Base-by-base conservation (phyloP, 1,140 invertebrate species). In the Harlomillsia oculata region DNA sequence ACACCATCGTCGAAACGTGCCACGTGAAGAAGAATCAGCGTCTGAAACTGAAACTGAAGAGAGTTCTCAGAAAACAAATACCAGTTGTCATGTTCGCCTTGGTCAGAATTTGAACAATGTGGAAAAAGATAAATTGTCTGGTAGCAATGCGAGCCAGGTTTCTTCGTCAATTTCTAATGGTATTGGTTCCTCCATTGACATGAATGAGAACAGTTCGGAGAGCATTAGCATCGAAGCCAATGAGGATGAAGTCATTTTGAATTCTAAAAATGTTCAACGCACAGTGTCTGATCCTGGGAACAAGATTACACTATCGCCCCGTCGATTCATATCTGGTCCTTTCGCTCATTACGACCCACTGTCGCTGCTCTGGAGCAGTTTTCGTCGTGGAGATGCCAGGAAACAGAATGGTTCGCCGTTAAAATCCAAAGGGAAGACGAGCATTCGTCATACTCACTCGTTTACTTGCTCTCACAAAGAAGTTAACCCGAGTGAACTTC, bases 1-100 rank as follows among this genome's bases (percentile, higher is more conserved):
- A 75, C 69, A 72, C 70, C 48, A 74, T 68, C 20, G 66, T 13
- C 55, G 71, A 59, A 36, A 63, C 53, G 67, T 70, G 68, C n/a
- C 40, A 59, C 54, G 71, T 59, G 70, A 74, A 45, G 66, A 73
- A 69, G 73, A 77, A 6, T 39, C 54, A 0, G 63, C 48, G 1
- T 74, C 73, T 4, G 74, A 75, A 43, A 71, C 69, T 30, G 77
- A 77, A 56, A 69, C 68, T 26, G 78, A 80, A 50, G 78, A 71
- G 5, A 43, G 45, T n/a, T 18, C 36, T 34, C 29, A 56, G 18
- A 3, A 51, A 5, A 21, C 4, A 5, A 13, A 37, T 23, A 5
- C 2, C 37, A 5, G 3, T 29, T 5, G 3, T 23, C 11, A 9
- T 44, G 26, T 5, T 44, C 16, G 41, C 9, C 16, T 23, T 25